Evolutionary conservation across 2,113 vertebrate genomes (phyloP).

Genomic region (Oncorhynchus mykiss): DNA sequence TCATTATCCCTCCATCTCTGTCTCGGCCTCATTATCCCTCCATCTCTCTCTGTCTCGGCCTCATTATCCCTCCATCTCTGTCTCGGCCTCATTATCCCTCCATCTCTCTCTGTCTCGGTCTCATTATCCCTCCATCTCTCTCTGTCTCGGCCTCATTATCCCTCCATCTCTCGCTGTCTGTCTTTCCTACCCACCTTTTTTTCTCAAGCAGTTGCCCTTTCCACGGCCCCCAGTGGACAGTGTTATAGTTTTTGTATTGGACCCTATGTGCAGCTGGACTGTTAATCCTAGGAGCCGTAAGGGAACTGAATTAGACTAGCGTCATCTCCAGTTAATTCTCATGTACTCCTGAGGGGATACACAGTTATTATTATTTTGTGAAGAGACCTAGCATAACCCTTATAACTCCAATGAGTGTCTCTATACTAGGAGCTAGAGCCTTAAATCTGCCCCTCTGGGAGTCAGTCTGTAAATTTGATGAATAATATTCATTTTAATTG

Average conservation of each 20-base stretch:
- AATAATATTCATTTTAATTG: too few species aligned
- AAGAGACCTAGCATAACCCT: not conserved
- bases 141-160: too few species aligned
- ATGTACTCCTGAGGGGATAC: slow-evolving; percentile 16
- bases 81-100: too few species aligned
- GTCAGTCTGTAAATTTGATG: not conserved
- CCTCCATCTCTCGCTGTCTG: not conserved
- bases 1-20: too few species aligned
- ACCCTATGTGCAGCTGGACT: not conserved
- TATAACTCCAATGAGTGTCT: not conserved
- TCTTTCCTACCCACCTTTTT: too few species aligned
- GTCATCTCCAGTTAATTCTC: slow-evolving; percentile 13
- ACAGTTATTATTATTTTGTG: slow-evolving; percentile 7
- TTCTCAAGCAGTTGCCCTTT: too few species aligned
- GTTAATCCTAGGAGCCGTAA: not conserved
- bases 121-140: not conserved
- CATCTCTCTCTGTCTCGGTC: not conserved
- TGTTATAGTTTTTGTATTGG: not conserved
- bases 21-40: not conserved
- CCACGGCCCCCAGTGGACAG: not conserved
- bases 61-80: too few species aligned
- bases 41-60: too few species aligned
- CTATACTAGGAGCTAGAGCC: not conserved
- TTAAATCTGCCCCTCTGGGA: not conserved
- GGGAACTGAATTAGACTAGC: not conserved